A percentile compares a stretch with the other conserved stretches of the same genome.
phyloP scores from a whole-genome alignment of 2,888 invertebrate species.

The Microctonus aethiopoides region DNA sequence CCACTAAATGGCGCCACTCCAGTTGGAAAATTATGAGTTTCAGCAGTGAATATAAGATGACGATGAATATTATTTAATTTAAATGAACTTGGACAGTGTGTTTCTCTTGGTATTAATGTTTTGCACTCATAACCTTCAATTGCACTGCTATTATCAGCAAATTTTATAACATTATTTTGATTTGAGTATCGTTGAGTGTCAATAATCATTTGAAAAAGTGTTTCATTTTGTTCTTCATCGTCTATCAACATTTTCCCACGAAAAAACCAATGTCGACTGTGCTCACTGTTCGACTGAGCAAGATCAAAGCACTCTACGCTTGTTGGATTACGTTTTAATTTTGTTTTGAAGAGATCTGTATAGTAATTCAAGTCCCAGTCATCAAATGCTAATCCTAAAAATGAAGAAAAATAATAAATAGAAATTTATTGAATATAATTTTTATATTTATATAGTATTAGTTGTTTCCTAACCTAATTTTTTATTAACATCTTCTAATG shows the following conservation, averaged over 20 bases:
- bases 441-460: not conserved
- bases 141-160: constrained; percentile 97
- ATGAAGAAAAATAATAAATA: constrained; percentile 31
- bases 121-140: constrained; percentile 84
- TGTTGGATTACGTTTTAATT: constrained; percentile 91
- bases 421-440: constrained; percentile 7
- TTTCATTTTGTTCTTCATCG: constrained; percentile 80
- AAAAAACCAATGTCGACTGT: constrained; percentile 99
- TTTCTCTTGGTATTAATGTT: constrained; percentile 76
- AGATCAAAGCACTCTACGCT: constrained; percentile 98
- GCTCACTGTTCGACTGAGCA: constrained; percentile 98
- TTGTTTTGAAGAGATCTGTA: constrained; percentile 83
- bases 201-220: constrained; percentile 92
- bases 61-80: constrained; percentile 71
- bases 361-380: constrained; percentile 93
- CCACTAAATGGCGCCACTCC: constrained; percentile 97
- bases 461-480: constrained; percentile 73
- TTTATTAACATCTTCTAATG: constrained; percentile 83
- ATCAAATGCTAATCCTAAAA: constrained; percentile 88
- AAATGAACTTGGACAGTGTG: constrained; percentile 75
- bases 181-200: constrained; percentile 88
- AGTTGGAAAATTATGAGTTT: constrained; percentile 98
- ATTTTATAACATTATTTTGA: constrained; percentile 95
- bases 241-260: constrained; percentile 87
- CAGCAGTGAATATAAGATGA: constrained; percentile 97